phyloP scores from a whole-genome alignment of 2,797 vertebrate genomes.

The Xenentodon cancila region DNA sequence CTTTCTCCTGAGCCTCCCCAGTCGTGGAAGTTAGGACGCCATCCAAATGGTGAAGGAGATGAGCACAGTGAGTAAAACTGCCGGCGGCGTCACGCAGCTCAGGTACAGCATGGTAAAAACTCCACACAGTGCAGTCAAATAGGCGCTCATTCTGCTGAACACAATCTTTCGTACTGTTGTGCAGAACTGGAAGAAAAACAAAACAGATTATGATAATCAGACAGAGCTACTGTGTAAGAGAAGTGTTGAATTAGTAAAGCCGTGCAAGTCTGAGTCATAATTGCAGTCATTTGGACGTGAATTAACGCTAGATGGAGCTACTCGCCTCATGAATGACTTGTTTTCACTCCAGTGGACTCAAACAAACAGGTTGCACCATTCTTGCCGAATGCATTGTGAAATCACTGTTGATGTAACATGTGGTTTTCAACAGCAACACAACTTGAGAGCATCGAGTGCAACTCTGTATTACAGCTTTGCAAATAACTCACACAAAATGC shows the following conservation, averaged over 20 bases:
- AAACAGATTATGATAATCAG: background rate
- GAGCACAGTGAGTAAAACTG: conserved; percentile 82
- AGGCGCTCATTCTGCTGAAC: conserved; percentile 88
- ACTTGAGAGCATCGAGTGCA: background rate
- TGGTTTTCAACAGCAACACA: too few species aligned
- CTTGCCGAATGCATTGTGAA: background rate
- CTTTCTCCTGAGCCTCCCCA: conserved; percentile 10
- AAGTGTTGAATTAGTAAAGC: background rate
- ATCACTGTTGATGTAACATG: background rate
- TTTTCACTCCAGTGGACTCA: conserved; percentile 1
- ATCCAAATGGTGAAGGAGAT: conserved; percentile 95
- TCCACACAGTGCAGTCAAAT: conserved; percentile 85
- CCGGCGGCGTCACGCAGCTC: conserved; percentile 81
- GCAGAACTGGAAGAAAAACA: conserved; percentile 86
- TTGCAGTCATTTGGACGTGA: background rate
- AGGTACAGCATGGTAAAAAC: conserved; percentile 79
- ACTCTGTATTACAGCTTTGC: background rate
- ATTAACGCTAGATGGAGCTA: conserved; percentile 65
- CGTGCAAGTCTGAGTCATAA: background rate
- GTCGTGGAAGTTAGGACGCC: conserved; percentile 82
- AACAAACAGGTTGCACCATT: background rate
- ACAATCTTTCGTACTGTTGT: conserved; percentile 90
- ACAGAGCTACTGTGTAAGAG: background rate
- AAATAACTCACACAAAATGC: background rate
- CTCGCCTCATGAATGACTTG: conserved; percentile 18